Base-by-base conservation (phyloP, 2,888 invertebrate genomes). In the Esperia sulphurella region DNA sequence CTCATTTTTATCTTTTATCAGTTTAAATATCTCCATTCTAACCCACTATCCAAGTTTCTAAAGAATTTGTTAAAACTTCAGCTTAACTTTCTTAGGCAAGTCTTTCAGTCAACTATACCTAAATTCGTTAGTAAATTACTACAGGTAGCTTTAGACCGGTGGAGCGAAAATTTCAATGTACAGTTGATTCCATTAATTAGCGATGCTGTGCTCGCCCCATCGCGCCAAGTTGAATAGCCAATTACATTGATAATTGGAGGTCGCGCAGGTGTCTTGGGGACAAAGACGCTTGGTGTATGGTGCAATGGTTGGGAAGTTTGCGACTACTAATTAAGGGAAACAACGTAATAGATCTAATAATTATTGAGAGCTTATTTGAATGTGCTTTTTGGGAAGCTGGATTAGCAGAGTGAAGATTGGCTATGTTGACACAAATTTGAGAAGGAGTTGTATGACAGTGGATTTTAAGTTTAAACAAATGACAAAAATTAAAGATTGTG, bases 161-260 rank as follows among this genome's bases (percentile, higher is more conserved):
- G 73, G 61, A 81, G 80, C 75, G 83, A 79, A 82, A 82, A 80
- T 85, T 86, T 84, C 83, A 82, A 83, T 84, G 84, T 84, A 78
- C 84, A 72, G 75, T 78, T 84, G 84, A 86, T 83, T 82, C 77
- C 73, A 84, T 86, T 84, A 85, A 86, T 86, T 85, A 85, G 80
- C 65, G 69, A 77, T 78, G 80, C 80, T 75, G 70, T 75, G 69
- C 72, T 75, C 80, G 77, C 78, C 68, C 75, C 78, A 79, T 83
- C 75, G 82, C 75, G 71, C 74, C 71, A 75, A 79, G 68, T 79
- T 86, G 84, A 86, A 87, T 87, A 82, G 84, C 85, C 87, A 88
- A 88, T 88, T 89, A 87, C 83, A 84, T 67, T 78, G 83, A 79
- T 87, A 88, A 89, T 89, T 87, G 86, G 78, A 75, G 81, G 83